Evolutionary conservation across 2,113 vertebrate species (phyloP).

Genomic region (Numenius arquata): DNA sequence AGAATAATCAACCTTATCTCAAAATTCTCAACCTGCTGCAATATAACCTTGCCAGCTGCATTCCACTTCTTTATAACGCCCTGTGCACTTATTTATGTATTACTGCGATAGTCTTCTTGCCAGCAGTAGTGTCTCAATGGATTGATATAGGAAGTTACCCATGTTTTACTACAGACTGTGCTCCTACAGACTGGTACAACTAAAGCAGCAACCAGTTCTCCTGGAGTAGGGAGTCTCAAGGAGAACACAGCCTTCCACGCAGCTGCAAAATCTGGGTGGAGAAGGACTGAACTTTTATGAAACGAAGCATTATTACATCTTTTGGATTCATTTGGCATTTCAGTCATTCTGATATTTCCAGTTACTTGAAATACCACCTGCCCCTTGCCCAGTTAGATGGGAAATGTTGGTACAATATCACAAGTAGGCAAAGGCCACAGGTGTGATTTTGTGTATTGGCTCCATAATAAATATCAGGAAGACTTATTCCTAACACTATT

Average conservation of each 20-base stretch:
- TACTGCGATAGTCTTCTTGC: not conserved
- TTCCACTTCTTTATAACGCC: not conserved
- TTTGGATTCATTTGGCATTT: not conserved
- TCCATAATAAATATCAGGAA: not conserved
- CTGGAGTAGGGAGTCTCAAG: not conserved
- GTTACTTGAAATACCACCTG: not conserved
- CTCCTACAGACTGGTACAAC: not conserved
- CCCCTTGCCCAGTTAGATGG: not conserved
- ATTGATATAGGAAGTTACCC: not conserved
- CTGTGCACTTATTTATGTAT: not conserved
- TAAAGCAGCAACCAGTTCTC: not conserved
- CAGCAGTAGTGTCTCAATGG: not conserved
- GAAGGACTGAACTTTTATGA: not conserved
- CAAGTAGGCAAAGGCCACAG: not conserved
- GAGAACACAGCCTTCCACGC: not conserved
- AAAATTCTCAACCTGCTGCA: not conserved
- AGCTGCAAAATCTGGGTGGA: not conserved
- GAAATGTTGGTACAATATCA: not conserved
- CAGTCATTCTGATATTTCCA: not conserved
- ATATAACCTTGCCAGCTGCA: not conserved
- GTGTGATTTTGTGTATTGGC: not conserved
- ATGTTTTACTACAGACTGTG: not conserved
- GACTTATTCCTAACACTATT: not conserved
- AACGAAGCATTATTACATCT: not conserved
- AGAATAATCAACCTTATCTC: not conserved